A percentile compares a stretch with the other conserved stretches of the same genome.
phyloP scores from a whole-genome alignment of 2,888 invertebrate species.

The Mesorhabditis belari region DNA sequence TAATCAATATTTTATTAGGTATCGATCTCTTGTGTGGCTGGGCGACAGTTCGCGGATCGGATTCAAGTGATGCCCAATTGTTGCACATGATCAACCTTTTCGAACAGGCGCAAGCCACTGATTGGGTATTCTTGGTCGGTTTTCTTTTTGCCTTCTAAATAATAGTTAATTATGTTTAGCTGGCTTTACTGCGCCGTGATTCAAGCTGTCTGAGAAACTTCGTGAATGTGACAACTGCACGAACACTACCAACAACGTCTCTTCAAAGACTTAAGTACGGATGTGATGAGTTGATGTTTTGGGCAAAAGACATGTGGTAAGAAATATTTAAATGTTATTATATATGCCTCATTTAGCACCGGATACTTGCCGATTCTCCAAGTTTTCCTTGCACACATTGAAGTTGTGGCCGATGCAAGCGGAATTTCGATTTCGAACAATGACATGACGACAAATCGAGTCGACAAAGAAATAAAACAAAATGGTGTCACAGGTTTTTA shows the following conservation, averaged over 20 bases:
- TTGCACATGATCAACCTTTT: conserved; percentile 30
- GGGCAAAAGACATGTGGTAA: conserved; percentile 44
- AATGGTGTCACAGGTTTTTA: no score
- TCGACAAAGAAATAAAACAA: no score
- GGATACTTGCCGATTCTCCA: conserved; percentile 38
- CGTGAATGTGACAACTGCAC: conserved; percentile 12
- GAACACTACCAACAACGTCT: conserved; percentile 17
- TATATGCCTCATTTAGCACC: conserved; percentile 16
- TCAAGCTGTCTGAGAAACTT: conserved; percentile 23
- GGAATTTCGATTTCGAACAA: neutral
- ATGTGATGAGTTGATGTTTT: conserved; percentile 28
- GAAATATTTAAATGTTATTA: neutral
- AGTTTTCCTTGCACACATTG: conserved; percentile 30
- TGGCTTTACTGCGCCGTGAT: conserved; percentile 42
- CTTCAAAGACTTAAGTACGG: conserved; percentile 26
- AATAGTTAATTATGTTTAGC: conserved; percentile 8
- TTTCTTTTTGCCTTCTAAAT: neutral
- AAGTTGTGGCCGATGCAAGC: conserved; percentile 16
- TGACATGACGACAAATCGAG: no score
- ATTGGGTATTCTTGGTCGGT: conserved; percentile 42
- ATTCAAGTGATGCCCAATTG: conserved; percentile 21
- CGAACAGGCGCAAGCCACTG: conserved; percentile 30
- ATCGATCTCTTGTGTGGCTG: conserved; percentile 24
- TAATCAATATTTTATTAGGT: conserved; percentile 1
- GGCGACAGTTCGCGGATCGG: conserved; percentile 13